Evolutionary conservation across 2,888 invertebrate genomes (phyloP).

Genomic region (Enchytraeus crypticus): DNA sequence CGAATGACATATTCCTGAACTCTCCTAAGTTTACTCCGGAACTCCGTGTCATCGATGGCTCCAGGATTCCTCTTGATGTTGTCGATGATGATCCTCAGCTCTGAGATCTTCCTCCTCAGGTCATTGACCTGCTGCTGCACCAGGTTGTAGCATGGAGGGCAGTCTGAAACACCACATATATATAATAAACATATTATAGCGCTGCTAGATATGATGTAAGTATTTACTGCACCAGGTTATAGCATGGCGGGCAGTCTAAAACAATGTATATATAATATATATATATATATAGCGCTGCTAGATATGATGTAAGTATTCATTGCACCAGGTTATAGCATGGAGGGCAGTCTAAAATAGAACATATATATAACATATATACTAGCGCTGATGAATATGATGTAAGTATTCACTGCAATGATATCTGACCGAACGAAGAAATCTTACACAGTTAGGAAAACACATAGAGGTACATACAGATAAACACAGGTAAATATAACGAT

Average conservation of each 20-base stretch:
- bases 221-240: constrained; percentile 62
- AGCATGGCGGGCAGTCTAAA: constrained; percentile 75
- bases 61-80: constrained; percentile 89
- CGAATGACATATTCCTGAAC: constrained; percentile 68
- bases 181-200: not conserved
- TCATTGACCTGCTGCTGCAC: constrained; percentile 75
- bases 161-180: constrained; percentile 50
- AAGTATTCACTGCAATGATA: not conserved
- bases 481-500: too few relatives aligned
- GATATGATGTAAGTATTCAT: not conserved
- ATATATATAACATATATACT: not conserved
- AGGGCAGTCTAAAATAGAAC: constrained; percentile 62
- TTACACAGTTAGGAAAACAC: too few relatives aligned
- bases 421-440: not conserved
- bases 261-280: too few relatives aligned
- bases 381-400: not conserved
- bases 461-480: too few relatives aligned
- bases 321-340: constrained; percentile 91
- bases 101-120: constrained; percentile 49
- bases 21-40: constrained; percentile 69
- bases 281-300: not conserved
- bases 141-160: constrained; percentile 89
- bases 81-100: constrained; percentile 66
- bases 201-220: not conserved
- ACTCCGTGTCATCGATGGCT: constrained; percentile 79